Conservation (phyloP, 2,888 invertebrate species). For the Chymomyza fuscimana region DNA sequence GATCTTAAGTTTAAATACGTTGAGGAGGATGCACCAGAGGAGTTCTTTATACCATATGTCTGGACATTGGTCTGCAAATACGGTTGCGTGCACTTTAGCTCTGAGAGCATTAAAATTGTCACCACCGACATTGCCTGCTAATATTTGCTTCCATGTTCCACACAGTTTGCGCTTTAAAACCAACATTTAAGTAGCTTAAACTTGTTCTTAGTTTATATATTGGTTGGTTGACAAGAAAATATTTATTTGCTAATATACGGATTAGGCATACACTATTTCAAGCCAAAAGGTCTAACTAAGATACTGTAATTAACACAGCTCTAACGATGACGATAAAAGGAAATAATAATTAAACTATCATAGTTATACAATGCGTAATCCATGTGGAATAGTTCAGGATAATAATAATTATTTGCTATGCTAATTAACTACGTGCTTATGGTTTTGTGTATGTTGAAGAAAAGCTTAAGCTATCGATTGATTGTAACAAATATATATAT, state of each 20-base stretch:
- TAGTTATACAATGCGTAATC: constrained; percentile 26
- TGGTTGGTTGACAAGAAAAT: background rate
- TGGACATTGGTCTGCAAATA: constrained; percentile 92
- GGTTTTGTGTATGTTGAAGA: background rate
- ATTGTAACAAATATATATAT: constrained; percentile 39
- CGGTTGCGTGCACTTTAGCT: constrained; percentile 80
- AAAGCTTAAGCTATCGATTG: constrained; percentile 46
- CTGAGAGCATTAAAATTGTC: constrained; percentile 78
- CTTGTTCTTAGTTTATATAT: constrained; percentile 22
- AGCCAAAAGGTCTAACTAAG: constrained; percentile 51
- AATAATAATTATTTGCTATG: constrained; percentile 54
- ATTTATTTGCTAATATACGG: constrained; percentile 9
- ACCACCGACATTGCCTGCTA: constrained; percentile 79
- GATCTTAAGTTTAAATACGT: constrained; percentile 99
- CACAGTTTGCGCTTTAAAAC: constrained; percentile 29
- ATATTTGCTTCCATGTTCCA: constrained; percentile 58
- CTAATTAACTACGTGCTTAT: constrained; percentile 18
- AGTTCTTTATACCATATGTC: constrained; percentile 99
- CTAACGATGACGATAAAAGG: constrained; percentile 52
- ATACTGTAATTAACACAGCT: constrained; percentile 31
- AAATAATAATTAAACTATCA: constrained; percentile 17
- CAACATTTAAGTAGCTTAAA: background rate
- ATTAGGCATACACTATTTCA: constrained; percentile 27
- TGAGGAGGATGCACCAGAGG: constrained; percentile 98
- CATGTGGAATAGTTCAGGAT: constrained; percentile 19